Percentiles rank a stretch among this genome's conserved stretches.
Conservation (phyloP, 2,888 invertebrate species). For the Pyrochroa serraticornis region DNA sequence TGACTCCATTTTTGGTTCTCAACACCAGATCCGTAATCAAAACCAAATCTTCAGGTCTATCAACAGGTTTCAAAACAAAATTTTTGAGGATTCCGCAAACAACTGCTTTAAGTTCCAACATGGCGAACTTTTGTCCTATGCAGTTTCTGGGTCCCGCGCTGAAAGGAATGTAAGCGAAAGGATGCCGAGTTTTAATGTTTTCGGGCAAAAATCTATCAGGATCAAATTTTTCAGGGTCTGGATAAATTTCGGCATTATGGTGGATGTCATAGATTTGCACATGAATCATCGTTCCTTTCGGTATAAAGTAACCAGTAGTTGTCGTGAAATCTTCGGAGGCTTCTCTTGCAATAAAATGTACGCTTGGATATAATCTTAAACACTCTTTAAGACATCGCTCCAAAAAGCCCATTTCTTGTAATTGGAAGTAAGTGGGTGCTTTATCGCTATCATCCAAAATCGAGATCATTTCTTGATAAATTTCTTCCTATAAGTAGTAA, state of each 20-base stretch:
- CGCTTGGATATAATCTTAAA: constrained; percentile 55
- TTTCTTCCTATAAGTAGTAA: background rate
- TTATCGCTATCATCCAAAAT: constrained; percentile 38
- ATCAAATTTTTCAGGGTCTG: constrained; percentile 55
- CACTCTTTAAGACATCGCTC: constrained; percentile 71
- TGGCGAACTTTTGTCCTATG: constrained; percentile 36
- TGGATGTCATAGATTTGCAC: background rate
- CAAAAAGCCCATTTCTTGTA: constrained; percentile 66
- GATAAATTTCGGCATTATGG: constrained; percentile 20
- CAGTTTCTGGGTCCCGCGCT: constrained; percentile 55
- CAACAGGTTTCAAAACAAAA: constrained; percentile 3
- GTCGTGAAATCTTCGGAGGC: background rate
- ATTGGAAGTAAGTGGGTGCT: constrained; percentile 61
- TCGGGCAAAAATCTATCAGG: constrained; percentile 54
- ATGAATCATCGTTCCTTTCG: background rate
- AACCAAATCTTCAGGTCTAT: constrained; percentile 1
- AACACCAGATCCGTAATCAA: constrained; percentile 3
- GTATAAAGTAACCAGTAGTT: background rate
- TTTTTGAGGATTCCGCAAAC: constrained; percentile 7
- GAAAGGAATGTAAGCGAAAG: constrained; percentile 54
- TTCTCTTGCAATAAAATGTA: background rate
- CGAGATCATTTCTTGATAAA: background rate
- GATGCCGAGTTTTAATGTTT: constrained; percentile 51
- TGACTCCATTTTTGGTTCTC: background rate
- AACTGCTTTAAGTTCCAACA: constrained; percentile 5